Evolutionary conservation across 2,113 vertebrate genomes (phyloP).

Genomic region (Tyrannus savana): DNA sequence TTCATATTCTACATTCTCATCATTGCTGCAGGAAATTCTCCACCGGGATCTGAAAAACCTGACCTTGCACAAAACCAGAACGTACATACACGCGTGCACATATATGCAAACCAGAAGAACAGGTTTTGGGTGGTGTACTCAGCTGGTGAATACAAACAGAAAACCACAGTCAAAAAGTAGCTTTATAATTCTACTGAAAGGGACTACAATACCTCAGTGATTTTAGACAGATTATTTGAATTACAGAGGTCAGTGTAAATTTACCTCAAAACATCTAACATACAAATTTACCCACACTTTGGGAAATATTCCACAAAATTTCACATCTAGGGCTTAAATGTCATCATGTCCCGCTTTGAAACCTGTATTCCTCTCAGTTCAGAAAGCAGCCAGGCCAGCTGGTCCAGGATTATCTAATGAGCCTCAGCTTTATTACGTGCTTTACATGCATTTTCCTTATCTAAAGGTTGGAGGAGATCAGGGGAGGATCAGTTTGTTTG

Average conservation of each 20-base stretch:
- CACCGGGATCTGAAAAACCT: background rate
- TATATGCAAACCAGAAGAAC: background rate
- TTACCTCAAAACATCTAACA: background rate
- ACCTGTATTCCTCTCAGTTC: background rate
- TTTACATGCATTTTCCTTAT: background rate
- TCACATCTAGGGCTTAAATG: background rate
- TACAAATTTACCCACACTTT: background rate
- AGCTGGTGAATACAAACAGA: background rate
- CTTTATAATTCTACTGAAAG: background rate
- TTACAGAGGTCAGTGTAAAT: background rate
- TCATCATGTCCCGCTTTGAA: background rate
- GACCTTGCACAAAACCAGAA: background rate
- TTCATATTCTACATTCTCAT: background rate
- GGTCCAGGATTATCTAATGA: background rate
- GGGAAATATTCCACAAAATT: background rate
- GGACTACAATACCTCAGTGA: background rate
- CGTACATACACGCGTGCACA: rapidly evolving
- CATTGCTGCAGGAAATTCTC: background rate
- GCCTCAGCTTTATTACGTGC: background rate
- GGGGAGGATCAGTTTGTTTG: background rate
- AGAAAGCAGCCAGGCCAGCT: background rate
- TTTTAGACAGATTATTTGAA: background rate
- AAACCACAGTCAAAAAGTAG: background rate
- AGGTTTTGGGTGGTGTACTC: background rate
- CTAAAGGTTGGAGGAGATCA: background rate